Evolutionary conservation across 2,888 invertebrate species (phyloP).

Genomic region (Athrips mouffetella): DNA sequence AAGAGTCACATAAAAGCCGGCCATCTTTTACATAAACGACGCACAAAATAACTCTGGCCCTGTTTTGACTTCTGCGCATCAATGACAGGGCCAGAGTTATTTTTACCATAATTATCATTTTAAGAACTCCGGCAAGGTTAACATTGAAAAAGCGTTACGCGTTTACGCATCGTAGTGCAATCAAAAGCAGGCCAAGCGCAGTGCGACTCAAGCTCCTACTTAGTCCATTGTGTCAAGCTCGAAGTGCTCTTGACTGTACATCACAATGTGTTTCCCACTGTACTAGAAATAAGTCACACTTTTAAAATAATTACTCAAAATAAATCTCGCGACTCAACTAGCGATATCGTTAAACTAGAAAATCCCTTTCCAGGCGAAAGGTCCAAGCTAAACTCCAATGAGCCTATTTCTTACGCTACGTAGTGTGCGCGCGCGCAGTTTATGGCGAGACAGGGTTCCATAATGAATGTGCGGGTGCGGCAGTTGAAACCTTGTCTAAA

Average conservation of each 20-base stretch:
- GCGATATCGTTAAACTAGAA: conserved; percentile 9
- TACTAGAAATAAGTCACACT: background rate
- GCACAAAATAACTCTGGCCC: too few species aligned
- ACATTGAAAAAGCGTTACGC: too few species aligned
- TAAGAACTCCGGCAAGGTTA: too few species aligned
- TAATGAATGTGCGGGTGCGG: background rate
- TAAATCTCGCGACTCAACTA: background rate
- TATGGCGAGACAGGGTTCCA: conserved; percentile 2
- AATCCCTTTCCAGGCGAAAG: conserved; percentile 5
- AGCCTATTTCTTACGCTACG: conserved; percentile 8
- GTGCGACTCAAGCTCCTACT: too few species aligned
- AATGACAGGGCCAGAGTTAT: too few species aligned
- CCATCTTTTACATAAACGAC: too few species aligned
- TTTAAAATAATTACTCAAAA: background rate
- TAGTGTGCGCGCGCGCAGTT: background rate
- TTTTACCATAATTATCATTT: too few species aligned
- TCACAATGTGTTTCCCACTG: background rate
- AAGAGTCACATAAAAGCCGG: too few species aligned
- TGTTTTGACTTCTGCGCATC: too few species aligned
- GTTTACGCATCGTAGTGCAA: too few species aligned
- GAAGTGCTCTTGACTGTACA: background rate
- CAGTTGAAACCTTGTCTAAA: conserved; percentile 2
- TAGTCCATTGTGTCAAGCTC: too few species aligned
- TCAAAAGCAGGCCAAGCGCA: too few species aligned
- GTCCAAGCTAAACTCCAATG: conserved; percentile 5